These are phyloP conservation scores for Rhodeus uyekii DNA, from an alignment of 2,797 vertebrate species.

Conservation along the genomic window DNA sequence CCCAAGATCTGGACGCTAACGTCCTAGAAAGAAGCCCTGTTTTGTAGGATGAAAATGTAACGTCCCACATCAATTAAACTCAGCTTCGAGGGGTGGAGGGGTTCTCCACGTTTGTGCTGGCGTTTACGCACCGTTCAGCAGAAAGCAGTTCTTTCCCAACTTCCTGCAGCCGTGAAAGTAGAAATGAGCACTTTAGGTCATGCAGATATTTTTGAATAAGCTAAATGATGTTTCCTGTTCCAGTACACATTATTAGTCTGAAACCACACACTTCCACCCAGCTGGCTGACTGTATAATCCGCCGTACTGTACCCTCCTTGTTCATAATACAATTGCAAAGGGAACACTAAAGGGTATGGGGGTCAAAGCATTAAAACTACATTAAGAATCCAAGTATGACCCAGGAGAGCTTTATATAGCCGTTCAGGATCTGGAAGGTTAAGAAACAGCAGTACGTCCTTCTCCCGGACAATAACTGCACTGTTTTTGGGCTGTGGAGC, in stretches of 20 bases:
- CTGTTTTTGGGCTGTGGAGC: slow-evolving; percentile 82
- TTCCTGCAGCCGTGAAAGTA: neutral
- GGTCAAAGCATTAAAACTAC: slow-evolving; percentile 29
- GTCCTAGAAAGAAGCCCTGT: slow-evolving; percentile 69
- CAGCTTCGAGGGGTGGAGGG: neutral
- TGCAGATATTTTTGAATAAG: slow-evolving; percentile 15
- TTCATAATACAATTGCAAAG: slow-evolving; percentile 27
- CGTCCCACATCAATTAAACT: slow-evolving; percentile 77
- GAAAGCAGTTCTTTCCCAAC: neutral
- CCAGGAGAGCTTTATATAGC: slow-evolving; percentile 33
- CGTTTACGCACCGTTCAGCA: neutral
- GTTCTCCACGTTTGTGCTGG: neutral
- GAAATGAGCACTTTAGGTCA: slow-evolving; percentile 14
- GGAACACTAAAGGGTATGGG: slow-evolving; percentile 13
- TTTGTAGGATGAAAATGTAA: slow-evolving; percentile 77
- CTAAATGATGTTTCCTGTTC: slow-evolving; percentile 22
- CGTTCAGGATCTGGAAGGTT: slow-evolving; percentile 77
- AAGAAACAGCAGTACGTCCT: slow-evolving; percentile 86
- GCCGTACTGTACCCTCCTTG: slow-evolving; percentile 1
- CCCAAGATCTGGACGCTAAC: slow-evolving; percentile 64
- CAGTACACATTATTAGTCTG: slow-evolving; percentile 1
- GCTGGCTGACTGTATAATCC: neutral
- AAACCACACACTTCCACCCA: slow-evolving; percentile 23
- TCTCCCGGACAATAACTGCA: slow-evolving; percentile 89
- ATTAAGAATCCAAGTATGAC: slow-evolving; percentile 26